These are phyloP conservation scores for Macrobrachium rosenbergii DNA, from an alignment of 1,140 invertebrate species.

Conservation along the genomic window DNA sequence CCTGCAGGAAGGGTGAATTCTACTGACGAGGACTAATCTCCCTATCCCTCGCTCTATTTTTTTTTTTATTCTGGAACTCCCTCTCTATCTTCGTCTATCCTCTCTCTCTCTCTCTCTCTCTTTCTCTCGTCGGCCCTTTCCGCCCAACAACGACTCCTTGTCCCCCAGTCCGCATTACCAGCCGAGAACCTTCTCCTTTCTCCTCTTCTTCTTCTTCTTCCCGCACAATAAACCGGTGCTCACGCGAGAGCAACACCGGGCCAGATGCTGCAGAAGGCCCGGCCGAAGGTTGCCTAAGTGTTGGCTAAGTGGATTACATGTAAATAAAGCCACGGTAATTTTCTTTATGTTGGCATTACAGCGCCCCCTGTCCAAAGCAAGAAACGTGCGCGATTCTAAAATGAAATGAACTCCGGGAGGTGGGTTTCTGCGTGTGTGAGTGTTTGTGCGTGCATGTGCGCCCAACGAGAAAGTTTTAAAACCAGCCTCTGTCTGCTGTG, in stretches of 20 bases:
- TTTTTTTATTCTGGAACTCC: too few species aligned
- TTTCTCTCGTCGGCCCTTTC: neutral
- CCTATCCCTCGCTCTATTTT: neutral
- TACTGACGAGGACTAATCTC: neutral
- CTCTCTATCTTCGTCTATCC: neutral
- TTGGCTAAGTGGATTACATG: slow-evolving; percentile 62
- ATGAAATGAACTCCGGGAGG: slow-evolving; percentile 52
- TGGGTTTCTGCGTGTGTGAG: slow-evolving; percentile 25
- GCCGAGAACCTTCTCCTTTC: too few species aligned
- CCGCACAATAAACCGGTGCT: slow-evolving; percentile 39
- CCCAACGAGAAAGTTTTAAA: too few species aligned
- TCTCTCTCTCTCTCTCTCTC: neutral
- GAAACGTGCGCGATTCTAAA: slow-evolving; percentile 61
- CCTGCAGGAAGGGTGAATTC: too few species aligned
- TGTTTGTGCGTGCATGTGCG: slow-evolving; percentile 30
- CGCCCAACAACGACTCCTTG: neutral
- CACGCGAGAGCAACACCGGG: slow-evolving; percentile 40
- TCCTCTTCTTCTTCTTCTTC: too few species aligned
- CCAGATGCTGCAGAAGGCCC: slow-evolving; percentile 36
- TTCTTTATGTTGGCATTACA: slow-evolving; percentile 62
- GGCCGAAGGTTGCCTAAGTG: slow-evolving; percentile 48
- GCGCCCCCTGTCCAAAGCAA: slow-evolving; percentile 58
- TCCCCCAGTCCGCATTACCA: neutral
- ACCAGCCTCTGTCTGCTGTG: too few species aligned
- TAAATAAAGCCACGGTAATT: slow-evolving; percentile 62